Evolutionary conservation across 2,888 invertebrate genomes (phyloP).

Genomic region (Morinoia aosen): DNA sequence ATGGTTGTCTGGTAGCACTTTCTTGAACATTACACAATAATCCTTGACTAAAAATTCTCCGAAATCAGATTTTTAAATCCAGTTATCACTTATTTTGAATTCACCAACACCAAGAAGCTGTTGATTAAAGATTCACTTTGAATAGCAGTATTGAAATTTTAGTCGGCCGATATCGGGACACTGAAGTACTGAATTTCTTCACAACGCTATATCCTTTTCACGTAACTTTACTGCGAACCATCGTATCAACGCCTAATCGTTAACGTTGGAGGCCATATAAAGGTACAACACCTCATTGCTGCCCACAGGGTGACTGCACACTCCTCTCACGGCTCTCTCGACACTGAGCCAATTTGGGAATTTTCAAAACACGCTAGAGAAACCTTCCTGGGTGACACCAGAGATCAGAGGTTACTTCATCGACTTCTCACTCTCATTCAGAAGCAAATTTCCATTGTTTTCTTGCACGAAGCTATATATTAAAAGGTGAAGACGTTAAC

Average conservation of each 20-base stretch:
- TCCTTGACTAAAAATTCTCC: background rate
- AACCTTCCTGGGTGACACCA: slow-evolving; percentile 2
- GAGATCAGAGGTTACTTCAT: background rate
- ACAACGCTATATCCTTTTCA: background rate
- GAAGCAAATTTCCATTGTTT: slow-evolving; percentile 5
- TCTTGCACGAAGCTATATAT: background rate
- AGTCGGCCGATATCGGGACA: background rate
- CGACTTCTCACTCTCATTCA: background rate
- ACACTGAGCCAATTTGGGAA: slow-evolving; percentile 45
- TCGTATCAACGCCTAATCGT: background rate
- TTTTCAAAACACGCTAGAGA: slow-evolving; percentile 46
- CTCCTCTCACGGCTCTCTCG: slow-evolving; percentile 35
- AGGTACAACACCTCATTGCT: slow-evolving; percentile 37
- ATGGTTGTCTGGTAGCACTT: background rate
- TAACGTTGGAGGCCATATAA: slow-evolving; percentile 14
- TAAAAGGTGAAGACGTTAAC: background rate
- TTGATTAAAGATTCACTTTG: background rate
- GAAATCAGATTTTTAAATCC: background rate
- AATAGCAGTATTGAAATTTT: background rate
- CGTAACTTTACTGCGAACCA: background rate
- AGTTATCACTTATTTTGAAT: background rate
- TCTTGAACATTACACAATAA: slow-evolving; percentile 47
- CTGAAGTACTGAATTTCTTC: background rate
- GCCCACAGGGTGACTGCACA: slow-evolving; percentile 30
- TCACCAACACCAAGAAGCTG: background rate